A percentile compares a stretch with the other conserved stretches of the same genome.
These are phyloP conservation scores for Meteorus sp. DNA, from an alignment of 1,140 invertebrate species.

Conservation along the genomic window DNA sequence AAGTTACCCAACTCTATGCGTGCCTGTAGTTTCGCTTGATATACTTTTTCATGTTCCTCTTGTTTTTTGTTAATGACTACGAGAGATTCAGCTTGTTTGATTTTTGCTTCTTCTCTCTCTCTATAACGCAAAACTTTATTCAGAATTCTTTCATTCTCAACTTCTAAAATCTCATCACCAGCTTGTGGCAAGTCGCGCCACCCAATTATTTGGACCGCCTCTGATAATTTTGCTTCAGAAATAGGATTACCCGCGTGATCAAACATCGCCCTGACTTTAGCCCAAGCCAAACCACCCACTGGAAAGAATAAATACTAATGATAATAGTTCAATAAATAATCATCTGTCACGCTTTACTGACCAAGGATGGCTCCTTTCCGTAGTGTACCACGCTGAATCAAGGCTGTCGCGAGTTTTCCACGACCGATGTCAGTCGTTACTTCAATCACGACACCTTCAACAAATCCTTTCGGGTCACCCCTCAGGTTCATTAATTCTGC, in stretches of 20 bases:
- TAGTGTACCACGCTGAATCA: constrained; percentile 89
- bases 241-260: constrained; percentile 75
- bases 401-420: constrained; percentile 84
- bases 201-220: constrained; percentile 85
- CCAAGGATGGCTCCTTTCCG: constrained; percentile 75
- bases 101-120: constrained; percentile 59
- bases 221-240: constrained; percentile 72
- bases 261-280: constrained; percentile 84
- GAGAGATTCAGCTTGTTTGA: constrained; percentile 65
- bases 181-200: constrained; percentile 86
- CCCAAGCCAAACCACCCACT: constrained; percentile 81
- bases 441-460: constrained; percentile 92
- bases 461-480: constrained; percentile 77
- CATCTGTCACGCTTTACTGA: constrained; percentile 26
- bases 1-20: constrained; percentile 64
- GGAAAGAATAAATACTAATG: constrained; percentile 17
- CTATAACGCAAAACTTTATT: constrained; percentile 70
- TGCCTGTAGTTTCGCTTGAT: constrained; percentile 66
- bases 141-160: constrained; percentile 75
- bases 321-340: neutral
- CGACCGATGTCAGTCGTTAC: constrained; percentile 72
- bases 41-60: constrained; percentile 68
- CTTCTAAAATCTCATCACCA: constrained; percentile 85
- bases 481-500: constrained; percentile 88
- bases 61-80: constrained; percentile 69